phyloP scores from a whole-genome alignment of 1,140 invertebrate species.

The Drosophila simulans region DNA sequence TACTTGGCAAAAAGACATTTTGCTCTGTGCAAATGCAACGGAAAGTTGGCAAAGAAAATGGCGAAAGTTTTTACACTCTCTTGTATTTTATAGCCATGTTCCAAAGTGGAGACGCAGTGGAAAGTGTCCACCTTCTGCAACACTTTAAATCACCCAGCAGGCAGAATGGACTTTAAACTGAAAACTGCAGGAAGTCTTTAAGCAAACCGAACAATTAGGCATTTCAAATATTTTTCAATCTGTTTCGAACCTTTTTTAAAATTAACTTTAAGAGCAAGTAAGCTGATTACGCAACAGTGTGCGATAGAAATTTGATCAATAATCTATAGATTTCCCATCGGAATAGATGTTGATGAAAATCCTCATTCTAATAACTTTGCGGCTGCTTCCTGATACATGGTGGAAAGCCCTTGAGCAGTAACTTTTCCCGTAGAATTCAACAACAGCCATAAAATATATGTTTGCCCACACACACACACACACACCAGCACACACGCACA shows the following conservation, averaged over 20 bases:
- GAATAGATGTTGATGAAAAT: not conserved
- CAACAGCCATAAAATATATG: slow-evolving; percentile 21
- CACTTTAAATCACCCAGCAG: slow-evolving; percentile 22
- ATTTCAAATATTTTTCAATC: no score
- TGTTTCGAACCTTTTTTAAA: no score
- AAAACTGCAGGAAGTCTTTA: no score
- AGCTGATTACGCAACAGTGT: not conserved
- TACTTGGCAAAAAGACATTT: slow-evolving; percentile 69
- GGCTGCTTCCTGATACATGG: not conserved
- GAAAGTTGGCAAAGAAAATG: slow-evolving; percentile 78
- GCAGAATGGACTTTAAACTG: not conserved
- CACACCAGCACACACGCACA: slow-evolving; percentile 4
- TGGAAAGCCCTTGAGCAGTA: slow-evolving; percentile 6
- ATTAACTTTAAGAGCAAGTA: no score
- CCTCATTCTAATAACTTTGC: slow-evolving; percentile 3
- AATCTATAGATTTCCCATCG: not conserved
- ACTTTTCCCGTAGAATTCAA: slow-evolving; percentile 20
- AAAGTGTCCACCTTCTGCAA: slow-evolving; percentile 9
- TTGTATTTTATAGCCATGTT: slow-evolving; percentile 52
- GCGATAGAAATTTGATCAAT: not conserved
- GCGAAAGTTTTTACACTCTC: slow-evolving; percentile 71
- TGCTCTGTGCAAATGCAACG: slow-evolving; percentile 66
- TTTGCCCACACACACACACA: slow-evolving; percentile 18
- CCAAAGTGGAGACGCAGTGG: not conserved
- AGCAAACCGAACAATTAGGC: no score